phyloP scores from a whole-genome alignment of 53 echinoderm and acorn worm species.

The Patiria pectinifera region DNA sequence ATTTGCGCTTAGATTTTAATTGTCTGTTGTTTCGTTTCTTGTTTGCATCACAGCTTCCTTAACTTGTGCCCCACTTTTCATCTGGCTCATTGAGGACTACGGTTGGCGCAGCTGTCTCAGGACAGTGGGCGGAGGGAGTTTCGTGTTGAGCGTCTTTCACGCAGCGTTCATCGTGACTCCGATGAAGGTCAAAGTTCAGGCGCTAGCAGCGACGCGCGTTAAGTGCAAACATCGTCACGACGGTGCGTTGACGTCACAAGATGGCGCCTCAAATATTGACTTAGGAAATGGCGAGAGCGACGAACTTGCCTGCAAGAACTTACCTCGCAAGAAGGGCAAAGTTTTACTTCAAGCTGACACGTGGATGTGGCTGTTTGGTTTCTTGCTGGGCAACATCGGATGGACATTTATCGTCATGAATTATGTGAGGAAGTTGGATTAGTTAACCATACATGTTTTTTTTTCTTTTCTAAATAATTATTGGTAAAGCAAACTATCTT shows the following conservation, averaged over 20 bases:
- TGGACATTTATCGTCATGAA: conserved; percentile 14
- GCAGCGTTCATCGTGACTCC: not conserved
- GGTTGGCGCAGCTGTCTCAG: conserved; percentile 83
- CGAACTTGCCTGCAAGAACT: not conserved
- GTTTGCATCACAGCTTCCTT: conserved; percentile 66
- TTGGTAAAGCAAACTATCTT: too few species aligned
- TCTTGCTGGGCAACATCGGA: not conserved
- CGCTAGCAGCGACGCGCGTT: too few species aligned
- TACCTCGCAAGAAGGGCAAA: not conserved
- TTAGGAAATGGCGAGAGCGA: too few species aligned
- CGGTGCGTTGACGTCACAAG: too few species aligned
- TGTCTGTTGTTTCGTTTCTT: too few species aligned
- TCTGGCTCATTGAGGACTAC: conserved; percentile 62
- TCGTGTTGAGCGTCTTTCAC: conserved; percentile 6
- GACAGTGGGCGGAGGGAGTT: conserved; percentile 66
- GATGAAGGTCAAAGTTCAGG: not conserved
- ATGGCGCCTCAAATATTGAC: not conserved
- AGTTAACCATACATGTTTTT: too few species aligned
- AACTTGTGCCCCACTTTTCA: conserved; percentile 69
- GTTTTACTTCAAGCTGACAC: not conserved
- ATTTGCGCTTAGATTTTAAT: too few species aligned
- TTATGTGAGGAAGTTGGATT: not conserved
- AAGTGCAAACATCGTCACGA: too few species aligned
- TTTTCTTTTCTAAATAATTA: too few species aligned
- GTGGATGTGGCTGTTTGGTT: not conserved